A percentile compares a stretch with the other conserved stretches of the same genome.
Conservation (phyloP, 2,113 vertebrate genomes). For the Cyanistes caeruleus region DNA sequence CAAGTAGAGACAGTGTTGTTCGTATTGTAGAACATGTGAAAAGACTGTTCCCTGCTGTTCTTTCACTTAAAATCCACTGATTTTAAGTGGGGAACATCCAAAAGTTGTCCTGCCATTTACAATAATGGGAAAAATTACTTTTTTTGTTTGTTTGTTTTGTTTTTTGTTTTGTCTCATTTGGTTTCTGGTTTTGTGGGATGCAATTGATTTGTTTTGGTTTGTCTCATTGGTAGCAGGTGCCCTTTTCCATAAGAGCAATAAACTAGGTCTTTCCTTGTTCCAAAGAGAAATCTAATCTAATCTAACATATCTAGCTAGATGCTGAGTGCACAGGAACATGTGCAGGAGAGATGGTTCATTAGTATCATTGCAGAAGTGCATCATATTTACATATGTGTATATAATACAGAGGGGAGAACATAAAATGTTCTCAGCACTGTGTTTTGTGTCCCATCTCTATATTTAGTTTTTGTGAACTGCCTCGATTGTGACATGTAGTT, state of each 20-base stretch:
- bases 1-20: not conserved
- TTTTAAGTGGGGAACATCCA: not conserved
- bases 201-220: not conserved
- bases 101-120: not conserved
- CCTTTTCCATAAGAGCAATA: not conserved
- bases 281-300: not conserved
- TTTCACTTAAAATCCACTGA: not conserved
- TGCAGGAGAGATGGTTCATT: not conserved
- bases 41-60: not conserved
- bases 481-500: not conserved
- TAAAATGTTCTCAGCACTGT: not conserved
- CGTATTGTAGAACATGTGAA: not conserved
- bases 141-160: not conserved
- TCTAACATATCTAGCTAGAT: not conserved
- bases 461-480: not conserved
- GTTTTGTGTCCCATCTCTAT: not conserved
- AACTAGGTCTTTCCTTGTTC: not conserved
- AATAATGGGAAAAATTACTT: not conserved
- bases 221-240: not conserved
- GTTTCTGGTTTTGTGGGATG: not conserved
- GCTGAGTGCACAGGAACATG: not conserved
- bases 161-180: not conserved
- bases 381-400: fast-evolving
- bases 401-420: not conserved
- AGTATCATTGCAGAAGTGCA: not conserved